Evolutionary conservation across 2,113 vertebrate species (phyloP).

Genomic region (Hypomesus transpacificus): DNA sequence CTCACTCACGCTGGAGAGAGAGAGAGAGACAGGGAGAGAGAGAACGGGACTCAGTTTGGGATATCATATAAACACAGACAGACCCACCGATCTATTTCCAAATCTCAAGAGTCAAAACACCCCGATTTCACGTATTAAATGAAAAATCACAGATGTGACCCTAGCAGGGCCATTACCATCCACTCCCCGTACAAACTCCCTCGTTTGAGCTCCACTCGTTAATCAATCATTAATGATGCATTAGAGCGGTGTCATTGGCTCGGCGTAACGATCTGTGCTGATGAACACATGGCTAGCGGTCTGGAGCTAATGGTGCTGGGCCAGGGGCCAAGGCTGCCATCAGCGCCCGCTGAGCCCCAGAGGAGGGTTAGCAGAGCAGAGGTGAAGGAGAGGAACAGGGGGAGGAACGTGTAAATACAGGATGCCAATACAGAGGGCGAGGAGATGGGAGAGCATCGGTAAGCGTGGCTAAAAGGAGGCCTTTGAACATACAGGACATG

Average conservation of each 20-base stretch:
- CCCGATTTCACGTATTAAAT: conserved; percentile 3
- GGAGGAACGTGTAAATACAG: conserved; percentile 43
- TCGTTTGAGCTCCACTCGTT: conserved; percentile 66
- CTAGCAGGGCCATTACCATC: conserved; percentile 56
- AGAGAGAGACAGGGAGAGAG: not conserved
- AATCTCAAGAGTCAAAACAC: conserved; percentile 14
- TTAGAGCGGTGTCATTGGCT: conserved; percentile 69
- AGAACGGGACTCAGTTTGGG: not conserved
- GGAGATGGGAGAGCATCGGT: not conserved
- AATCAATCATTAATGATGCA: conserved; percentile 79
- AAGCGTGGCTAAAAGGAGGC: too few relatives aligned
- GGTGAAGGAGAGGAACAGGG: conserved; percentile 36
- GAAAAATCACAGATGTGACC: conserved; percentile 54
- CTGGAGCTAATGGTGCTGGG: conserved; percentile 67
- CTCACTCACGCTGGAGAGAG: conserved; percentile 44
- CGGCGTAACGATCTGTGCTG: conserved; percentile 65
- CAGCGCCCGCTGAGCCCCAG: conserved; percentile 15
- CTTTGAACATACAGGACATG: too few relatives aligned
- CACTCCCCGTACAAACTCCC: conserved; percentile 62
- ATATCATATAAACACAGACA: not conserved
- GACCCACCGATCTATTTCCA: conserved; percentile 6
- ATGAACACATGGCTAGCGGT: conserved; percentile 69
- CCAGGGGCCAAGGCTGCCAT: conserved; percentile 50
- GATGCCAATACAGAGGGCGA: conserved; percentile 11
- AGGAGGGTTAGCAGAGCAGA: conserved; percentile 11